Percentiles rank a stretch among this genome's conserved stretches.
Evolutionary conservation across 2,113 vertebrate genomes (phyloP).

Genomic region (Mus spicilegus): DNA sequence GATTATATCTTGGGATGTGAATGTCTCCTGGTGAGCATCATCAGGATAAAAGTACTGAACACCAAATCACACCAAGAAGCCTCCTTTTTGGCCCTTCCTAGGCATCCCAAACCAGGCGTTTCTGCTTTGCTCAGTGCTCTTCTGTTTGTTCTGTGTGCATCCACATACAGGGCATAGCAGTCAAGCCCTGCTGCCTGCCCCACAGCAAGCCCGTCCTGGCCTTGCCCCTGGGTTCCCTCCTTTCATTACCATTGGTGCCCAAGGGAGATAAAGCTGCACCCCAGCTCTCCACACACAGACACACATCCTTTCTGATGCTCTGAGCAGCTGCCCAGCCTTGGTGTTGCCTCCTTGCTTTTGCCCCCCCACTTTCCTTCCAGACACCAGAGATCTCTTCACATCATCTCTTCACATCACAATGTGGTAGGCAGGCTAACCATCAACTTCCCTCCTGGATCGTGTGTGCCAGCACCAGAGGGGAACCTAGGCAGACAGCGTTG

Average conservation of each 20-base stretch:
- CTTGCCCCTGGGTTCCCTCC: neutral
- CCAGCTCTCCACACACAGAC: neutral
- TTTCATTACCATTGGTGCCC: neutral
- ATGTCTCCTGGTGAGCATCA: neutral
- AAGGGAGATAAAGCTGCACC: neutral
- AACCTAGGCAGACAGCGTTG: neutral
- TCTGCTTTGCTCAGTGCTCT: neutral
- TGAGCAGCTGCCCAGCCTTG: neutral
- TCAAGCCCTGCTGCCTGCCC: rapidly evolving
- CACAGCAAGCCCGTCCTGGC: neutral
- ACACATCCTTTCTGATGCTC: too few species aligned
- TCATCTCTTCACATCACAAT: neutral
- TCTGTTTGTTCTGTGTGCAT: neutral
- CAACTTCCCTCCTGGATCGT: neutral
- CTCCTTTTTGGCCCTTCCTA: rapidly evolving
- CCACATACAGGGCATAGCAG: rapidly evolving
- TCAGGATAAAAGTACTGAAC: neutral
- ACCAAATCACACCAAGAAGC: neutral
- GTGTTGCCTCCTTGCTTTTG: neutral
- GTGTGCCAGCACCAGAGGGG: neutral
- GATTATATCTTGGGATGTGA: neutral
- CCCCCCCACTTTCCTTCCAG: neutral
- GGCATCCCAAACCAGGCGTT: neutral
- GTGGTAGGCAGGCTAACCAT: rapidly evolving
- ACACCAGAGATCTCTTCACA: neutral